phyloP scores from a whole-genome alignment of 2,113 vertebrate genomes.

The Corythaeola cristata region DNA sequence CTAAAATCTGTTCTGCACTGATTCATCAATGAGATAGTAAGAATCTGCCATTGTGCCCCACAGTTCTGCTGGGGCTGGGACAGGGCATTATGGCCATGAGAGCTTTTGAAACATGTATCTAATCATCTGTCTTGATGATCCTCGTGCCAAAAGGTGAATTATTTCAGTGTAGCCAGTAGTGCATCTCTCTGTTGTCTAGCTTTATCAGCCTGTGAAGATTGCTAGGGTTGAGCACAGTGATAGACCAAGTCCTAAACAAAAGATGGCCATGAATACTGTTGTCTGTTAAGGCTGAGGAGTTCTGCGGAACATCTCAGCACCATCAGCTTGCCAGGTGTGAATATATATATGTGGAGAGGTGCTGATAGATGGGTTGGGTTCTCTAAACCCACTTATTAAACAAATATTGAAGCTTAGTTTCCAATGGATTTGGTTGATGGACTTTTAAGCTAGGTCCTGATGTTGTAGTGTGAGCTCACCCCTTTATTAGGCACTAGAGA shows the following conservation, averaged over 20 bases:
- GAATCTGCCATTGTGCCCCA: neutral
- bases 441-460: slow-evolving; percentile 28
- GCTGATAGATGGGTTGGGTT: neutral
- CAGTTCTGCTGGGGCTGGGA: neutral
- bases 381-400: neutral
- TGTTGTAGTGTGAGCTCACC: slow-evolving; percentile 51
- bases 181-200: neutral
- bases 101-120: neutral
- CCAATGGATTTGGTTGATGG: slow-evolving; percentile 29
- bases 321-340: neutral
- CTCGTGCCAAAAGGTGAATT: neutral
- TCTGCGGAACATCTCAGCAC: neutral
- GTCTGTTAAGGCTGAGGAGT: neutral
- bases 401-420: slow-evolving; percentile 11
- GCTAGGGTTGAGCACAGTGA: neutral
- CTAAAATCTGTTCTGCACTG: neutral
- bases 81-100: neutral
- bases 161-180: neutral
- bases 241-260: neutral
- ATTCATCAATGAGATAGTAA: neutral
- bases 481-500: slow-evolving; percentile 33
- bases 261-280: neutral
- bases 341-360: neutral
- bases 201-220: neutral
- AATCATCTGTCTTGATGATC: neutral